A percentile compares a stretch with the other conserved stretches of the same genome.
phyloP scores from a whole-genome alignment of 2,888 invertebrate species.

The Agrotis segetum region DNA sequence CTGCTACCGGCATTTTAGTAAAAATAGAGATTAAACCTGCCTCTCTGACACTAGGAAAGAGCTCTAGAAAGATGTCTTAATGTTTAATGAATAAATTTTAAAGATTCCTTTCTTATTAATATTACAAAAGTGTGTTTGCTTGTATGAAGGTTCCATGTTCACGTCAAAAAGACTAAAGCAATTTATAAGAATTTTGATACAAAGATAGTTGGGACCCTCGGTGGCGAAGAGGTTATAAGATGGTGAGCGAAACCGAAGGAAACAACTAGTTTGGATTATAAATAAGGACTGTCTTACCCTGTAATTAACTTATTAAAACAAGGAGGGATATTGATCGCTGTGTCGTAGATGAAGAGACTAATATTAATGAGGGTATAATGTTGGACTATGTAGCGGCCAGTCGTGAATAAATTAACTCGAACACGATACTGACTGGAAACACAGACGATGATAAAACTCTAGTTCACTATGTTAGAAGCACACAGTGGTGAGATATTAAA shows the following conservation, averaged over 20 bases:
- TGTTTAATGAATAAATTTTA: conserved; percentile 25
- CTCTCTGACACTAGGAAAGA: conserved; percentile 31
- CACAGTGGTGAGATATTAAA: conserved; percentile 27
- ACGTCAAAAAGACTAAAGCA: no score
- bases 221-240: no score
- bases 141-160: no score
- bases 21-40: conserved; percentile 56
- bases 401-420: neutral
- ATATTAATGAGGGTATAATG: conserved; percentile 19
- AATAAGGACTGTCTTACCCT: neutral
- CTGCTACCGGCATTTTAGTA: conserved; percentile 48
- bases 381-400: neutral
- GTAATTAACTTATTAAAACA: conserved; percentile 9
- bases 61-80: conserved; percentile 7
- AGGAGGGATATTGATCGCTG: conserved; percentile 9
- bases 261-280: conserved; percentile 1
- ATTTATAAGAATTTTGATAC: no score
- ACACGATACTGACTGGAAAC: conserved; percentile 2
- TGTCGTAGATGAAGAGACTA: neutral
- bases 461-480: conserved; percentile 17
- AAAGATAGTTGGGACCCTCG: no score
- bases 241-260: no score
- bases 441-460: conserved; percentile 9
- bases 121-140: no score
- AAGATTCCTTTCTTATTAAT: neutral